Evolutionary conservation across 2,888 invertebrate genomes (phyloP).

Genomic region (Pammene fasciana): DNA sequence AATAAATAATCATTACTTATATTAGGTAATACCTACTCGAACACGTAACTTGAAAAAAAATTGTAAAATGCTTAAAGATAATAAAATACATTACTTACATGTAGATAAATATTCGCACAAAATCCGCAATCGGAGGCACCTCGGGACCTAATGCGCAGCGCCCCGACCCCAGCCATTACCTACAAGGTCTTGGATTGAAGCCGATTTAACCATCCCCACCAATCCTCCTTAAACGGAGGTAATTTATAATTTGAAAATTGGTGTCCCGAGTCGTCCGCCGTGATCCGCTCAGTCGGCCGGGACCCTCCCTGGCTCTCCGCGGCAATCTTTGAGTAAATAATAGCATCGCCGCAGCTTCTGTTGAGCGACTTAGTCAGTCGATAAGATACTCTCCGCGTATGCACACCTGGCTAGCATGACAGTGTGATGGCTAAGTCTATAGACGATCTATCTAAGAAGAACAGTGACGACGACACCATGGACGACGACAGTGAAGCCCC

Average conservation of each 20-base stretch:
- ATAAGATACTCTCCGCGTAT: conserved; percentile 72
- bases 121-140: conserved; percentile 65
- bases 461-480: conserved; percentile 76
- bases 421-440: conserved; percentile 72
- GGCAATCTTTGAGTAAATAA: conserved; percentile 70
- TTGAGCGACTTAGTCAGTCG: conserved; percentile 68
- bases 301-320: conserved; percentile 64
- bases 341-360: conserved; percentile 59
- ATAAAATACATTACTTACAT: conserved; percentile 35
- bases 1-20: neutral
- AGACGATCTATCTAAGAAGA: conserved; percentile 70
- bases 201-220: conserved; percentile 82
- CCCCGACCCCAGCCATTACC: conserved; percentile 74
- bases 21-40: neutral
- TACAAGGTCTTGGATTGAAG: conserved; percentile 79
- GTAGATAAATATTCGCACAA: conserved; percentile 47
- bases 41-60: neutral
- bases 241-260: conserved; percentile 84
- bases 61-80: neutral
- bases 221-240: conserved; percentile 83
- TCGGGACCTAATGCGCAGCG: conserved; percentile 68
- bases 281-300: conserved; percentile 73
- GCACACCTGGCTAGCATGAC: conserved; percentile 63
- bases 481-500: conserved; percentile 73
- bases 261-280: conserved; percentile 74